Conservation (phyloP, 2,797 vertebrate genomes). For the Xyrichtys novacula region DNA sequence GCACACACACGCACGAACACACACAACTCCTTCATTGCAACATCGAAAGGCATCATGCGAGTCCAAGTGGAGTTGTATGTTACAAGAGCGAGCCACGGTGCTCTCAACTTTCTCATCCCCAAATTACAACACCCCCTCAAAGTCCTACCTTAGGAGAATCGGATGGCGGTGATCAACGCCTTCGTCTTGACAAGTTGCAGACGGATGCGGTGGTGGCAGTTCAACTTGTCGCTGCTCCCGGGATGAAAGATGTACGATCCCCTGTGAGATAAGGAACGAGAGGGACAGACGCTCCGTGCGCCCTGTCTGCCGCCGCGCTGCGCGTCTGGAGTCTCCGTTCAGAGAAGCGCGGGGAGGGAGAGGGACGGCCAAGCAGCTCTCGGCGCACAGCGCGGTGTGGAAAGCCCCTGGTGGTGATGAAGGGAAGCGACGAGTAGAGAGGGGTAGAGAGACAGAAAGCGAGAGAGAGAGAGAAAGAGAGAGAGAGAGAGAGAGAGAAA, state of each 20-base stretch:
- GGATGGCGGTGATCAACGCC: slow-evolving; percentile 36
- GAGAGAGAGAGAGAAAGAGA: slow-evolving; percentile 13
- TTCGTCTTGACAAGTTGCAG: slow-evolving; percentile 60
- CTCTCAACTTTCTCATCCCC: slow-evolving; percentile 65
- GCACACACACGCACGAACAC: slow-evolving; percentile 21
- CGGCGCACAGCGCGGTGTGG: slow-evolving; percentile 66
- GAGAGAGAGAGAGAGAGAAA: slow-evolving; percentile 20
- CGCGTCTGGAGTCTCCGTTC: slow-evolving; percentile 74
- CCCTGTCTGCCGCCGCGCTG: slow-evolving; percentile 69
- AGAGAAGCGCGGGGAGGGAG: slow-evolving; percentile 54
- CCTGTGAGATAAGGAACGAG: slow-evolving; percentile 46
- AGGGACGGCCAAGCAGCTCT: slow-evolving; percentile 48
- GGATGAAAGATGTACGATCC: slow-evolving; percentile 73
- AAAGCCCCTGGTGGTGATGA: slow-evolving; percentile 86
- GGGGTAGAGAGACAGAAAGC: slow-evolving; percentile 23
- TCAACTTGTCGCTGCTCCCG: slow-evolving; percentile 61
- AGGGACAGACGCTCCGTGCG: slow-evolving; percentile 58
- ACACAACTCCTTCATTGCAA: slow-evolving; percentile 21
- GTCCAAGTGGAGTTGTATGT: slow-evolving; percentile 34
- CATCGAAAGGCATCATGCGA: neutral
- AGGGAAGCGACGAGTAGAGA: slow-evolving; percentile 70
- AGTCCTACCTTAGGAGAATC: slow-evolving; percentile 73
- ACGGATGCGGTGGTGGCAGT: slow-evolving; percentile 15
- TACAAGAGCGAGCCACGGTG: slow-evolving; percentile 2
- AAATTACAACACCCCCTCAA: slow-evolving; percentile 43